These are phyloP conservation scores for Agonopterix alstromeriana DNA, from an alignment of 2,888 invertebrate genomes.

Conservation along the genomic window DNA sequence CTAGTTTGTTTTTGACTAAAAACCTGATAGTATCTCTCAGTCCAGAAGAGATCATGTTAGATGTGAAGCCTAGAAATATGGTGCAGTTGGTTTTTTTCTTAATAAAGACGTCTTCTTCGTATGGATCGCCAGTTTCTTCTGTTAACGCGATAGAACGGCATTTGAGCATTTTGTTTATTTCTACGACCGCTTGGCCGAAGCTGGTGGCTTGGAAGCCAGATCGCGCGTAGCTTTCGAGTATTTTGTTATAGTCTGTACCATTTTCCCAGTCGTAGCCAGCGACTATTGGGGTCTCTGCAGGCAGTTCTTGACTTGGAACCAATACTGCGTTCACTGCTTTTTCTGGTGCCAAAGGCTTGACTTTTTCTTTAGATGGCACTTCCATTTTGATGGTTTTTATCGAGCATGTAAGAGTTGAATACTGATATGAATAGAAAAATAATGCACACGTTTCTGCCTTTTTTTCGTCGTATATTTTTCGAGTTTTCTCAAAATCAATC, in stretches of 20 bases:
- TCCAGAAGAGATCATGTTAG: constrained; percentile 97
- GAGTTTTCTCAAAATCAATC: too few relatives aligned
- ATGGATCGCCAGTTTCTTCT: constrained; percentile 79
- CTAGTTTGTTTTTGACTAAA: constrained; percentile 78
- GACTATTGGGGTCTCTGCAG: constrained; percentile 81
- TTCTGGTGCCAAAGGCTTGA: constrained; percentile 49
- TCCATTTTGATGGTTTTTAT: constrained; percentile 32
- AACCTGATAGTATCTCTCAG: constrained; percentile 93
- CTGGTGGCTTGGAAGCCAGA: constrained; percentile 99
- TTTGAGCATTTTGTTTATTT: constrained; percentile 94
- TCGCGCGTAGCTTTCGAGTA: constrained; percentile 86
- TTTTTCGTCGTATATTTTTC: too few relatives aligned
- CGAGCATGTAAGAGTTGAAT: too few relatives aligned
- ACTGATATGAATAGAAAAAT: too few relatives aligned
- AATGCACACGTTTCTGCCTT: too few relatives aligned
- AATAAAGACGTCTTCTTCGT: constrained; percentile 89
- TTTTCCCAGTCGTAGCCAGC: constrained; percentile 95
- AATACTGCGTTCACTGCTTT: constrained; percentile 84
- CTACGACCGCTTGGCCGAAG: constrained; percentile 92
- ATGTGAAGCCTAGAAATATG: constrained; percentile 97
- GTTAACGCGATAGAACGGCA: constrained; percentile 82
- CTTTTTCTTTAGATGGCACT: constrained; percentile 30
- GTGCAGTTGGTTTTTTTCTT: constrained; percentile 89
- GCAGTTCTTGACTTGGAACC: constrained; percentile 80
- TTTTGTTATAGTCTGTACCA: constrained; percentile 89